Evolutionary conservation across 2,113 vertebrate genomes (phyloP), one percentile per base, ranked within the genome.

Genomic region (Pionites leucogaster): DNA sequence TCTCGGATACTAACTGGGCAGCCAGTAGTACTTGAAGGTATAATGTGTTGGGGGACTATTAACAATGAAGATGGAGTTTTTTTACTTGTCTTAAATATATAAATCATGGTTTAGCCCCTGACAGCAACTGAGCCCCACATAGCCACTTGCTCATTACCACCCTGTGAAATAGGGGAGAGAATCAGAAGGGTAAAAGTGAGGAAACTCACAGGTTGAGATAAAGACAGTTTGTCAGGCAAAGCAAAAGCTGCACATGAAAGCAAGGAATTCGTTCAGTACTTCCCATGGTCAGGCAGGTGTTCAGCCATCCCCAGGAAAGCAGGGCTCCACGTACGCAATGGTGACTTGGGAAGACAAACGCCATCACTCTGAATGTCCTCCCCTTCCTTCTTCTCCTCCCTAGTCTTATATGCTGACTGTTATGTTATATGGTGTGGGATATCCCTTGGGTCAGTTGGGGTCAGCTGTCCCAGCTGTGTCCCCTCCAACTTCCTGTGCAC

Each of bases 291-390:
- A 59, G 57, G 57, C 57, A 59, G 57, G 57, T 35, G 57, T 35
- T 16, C 57, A 59, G 33, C 57, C 22, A 24, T 24, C 57, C 13
- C 13, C 33, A 59, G 57, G 57, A 59, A 59, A 24, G n/a, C 33
- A 59, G 57, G 57, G 57, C 33, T 59, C 13, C 57, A 24, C 22
- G 15, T 2, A 4, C 4, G 0, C 9, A 2, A 24, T 23, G 13
- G 13, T 59, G 57, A 59, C 57, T 59, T 59, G 22, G 22, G 13
- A 59, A 59, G n/a, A 24, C 57, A 59, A 59, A 59, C 2, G 6
- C 33, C 57, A 59, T 24, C 33, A 35, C 33, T 15, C 57, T 35
- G 13, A 59, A 35, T 23, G n/a, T 35, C 33, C 9, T 35, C 57
- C 22, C 22, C 33, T 59, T 59, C 57, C 22, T 16, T 59, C 33